These are phyloP conservation scores for Invenusta paracnida DNA, from an alignment of 2,888 invertebrate species.

Conservation along the genomic window DNA sequence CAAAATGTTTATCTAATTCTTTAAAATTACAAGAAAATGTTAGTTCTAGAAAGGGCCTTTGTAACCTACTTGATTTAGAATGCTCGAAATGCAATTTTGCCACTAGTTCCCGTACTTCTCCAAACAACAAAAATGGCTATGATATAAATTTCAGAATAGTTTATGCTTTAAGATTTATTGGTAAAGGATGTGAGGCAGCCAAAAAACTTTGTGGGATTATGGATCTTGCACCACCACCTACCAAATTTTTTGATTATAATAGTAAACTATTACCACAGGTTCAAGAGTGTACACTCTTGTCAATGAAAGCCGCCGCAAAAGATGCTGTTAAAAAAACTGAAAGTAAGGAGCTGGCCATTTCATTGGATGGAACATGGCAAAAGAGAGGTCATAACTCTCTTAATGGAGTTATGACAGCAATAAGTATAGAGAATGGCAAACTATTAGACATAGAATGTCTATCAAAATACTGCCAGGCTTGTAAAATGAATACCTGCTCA, in stretches of 20 bases:
- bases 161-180: neutral
- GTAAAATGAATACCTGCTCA: neutral
- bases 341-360: neutral
- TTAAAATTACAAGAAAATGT: neutral
- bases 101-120: neutral
- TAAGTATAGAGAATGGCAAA: neutral
- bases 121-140: neutral
- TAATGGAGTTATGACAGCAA: neutral
- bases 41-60: neutral
- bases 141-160: neutral
- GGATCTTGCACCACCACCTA: neutral
- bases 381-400: neutral
- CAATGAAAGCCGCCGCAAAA: neutral
- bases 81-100: neutral
- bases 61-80: neutral
- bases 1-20: neutral
- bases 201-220: neutral
- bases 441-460: neutral
- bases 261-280: neutral
- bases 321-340: neutral
- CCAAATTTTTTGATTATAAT: neutral
- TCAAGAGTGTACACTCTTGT: neutral
- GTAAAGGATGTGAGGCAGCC: neutral
- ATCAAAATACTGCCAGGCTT: neutral
- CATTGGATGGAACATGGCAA: neutral